Percentiles rank a stretch among this genome's conserved stretches.
phyloP scores from a whole-genome alignment of 2,888 invertebrate species.

The Craniophora ligustri region DNA sequence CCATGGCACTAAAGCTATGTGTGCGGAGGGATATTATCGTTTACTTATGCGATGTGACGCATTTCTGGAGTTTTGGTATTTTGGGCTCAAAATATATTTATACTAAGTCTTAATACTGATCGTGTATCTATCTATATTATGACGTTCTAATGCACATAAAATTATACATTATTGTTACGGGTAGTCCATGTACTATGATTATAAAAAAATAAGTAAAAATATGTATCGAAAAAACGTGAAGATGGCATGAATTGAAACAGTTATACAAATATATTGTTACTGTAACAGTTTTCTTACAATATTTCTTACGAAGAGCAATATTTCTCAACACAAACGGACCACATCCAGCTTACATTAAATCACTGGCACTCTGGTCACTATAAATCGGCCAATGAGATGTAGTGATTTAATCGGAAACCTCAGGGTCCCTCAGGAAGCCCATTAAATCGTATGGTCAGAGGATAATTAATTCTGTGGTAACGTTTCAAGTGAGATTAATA shows the following conservation, averaged over 20 bases:
- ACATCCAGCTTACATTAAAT: slow-evolving; percentile 58
- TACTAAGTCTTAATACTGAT: no score
- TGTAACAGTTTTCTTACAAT: neutral
- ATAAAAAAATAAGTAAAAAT: no score
- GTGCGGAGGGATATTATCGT: slow-evolving; percentile 39
- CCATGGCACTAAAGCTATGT: slow-evolving; percentile 45
- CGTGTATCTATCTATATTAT: no score
- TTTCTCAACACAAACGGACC: slow-evolving; percentile 28
- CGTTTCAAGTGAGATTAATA: slow-evolving; percentile 87
- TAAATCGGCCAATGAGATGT: slow-evolving; percentile 88
- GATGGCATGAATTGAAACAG: neutral
- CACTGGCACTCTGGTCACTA: slow-evolving; percentile 73
- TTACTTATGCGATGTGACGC: slow-evolving; percentile 39
- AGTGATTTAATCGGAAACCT: slow-evolving; percentile 88
- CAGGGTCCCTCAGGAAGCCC: slow-evolving; percentile 85
- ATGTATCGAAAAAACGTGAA: no score
- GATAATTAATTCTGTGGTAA: slow-evolving; percentile 88
- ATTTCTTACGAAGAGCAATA: slow-evolving; percentile 15
- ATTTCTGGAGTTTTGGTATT: slow-evolving; percentile 25
- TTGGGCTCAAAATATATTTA: neutral
- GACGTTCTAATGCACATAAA: no score
- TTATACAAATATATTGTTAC: neutral
- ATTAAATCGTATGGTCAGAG: slow-evolving; percentile 88
- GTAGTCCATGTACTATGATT: no score
- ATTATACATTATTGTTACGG: no score